Percentiles rank a stretch among this genome's conserved stretches.
phyloP scores from a whole-genome alignment of 2,797 vertebrate species.

The Paramormyrops hopkinsi region DNA sequence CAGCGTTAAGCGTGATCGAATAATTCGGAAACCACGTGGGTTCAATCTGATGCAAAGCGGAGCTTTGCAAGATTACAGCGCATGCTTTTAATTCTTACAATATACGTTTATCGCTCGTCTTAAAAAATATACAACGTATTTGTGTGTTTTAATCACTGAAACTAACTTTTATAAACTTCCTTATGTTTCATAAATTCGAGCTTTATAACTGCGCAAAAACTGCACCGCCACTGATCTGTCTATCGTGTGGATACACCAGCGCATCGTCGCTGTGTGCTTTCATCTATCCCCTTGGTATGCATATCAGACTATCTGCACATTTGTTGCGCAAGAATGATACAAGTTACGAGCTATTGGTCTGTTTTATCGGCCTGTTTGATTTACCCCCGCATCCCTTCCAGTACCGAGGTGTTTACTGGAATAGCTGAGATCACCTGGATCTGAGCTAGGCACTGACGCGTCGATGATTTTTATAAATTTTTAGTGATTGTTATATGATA shows the following conservation, averaged over 20 bases:
- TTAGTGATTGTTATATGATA: background rate
- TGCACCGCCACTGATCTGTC: background rate
- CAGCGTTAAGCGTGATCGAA: background rate
- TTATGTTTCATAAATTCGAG: background rate
- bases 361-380: background rate
- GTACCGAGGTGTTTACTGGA: background rate
- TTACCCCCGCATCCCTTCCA: background rate
- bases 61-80: background rate
- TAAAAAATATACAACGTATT: background rate
- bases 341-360: background rate
- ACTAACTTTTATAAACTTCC: background rate
- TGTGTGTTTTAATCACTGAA: background rate
- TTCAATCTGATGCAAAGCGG: background rate
- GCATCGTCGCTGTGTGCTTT: background rate
- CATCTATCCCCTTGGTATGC: background rate
- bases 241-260: background rate
- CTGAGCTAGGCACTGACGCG: background rate
- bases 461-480: background rate
- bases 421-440: background rate
- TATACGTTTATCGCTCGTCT: background rate
- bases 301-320: background rate
- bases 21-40: background rate
- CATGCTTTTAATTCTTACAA: background rate
- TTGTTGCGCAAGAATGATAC: background rate
- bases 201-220: background rate